Evolutionary conservation across 2,797 vertebrate genomes (phyloP), one percentile per base, ranked within the genome.

Genomic region (Mareca strepera): DNA sequence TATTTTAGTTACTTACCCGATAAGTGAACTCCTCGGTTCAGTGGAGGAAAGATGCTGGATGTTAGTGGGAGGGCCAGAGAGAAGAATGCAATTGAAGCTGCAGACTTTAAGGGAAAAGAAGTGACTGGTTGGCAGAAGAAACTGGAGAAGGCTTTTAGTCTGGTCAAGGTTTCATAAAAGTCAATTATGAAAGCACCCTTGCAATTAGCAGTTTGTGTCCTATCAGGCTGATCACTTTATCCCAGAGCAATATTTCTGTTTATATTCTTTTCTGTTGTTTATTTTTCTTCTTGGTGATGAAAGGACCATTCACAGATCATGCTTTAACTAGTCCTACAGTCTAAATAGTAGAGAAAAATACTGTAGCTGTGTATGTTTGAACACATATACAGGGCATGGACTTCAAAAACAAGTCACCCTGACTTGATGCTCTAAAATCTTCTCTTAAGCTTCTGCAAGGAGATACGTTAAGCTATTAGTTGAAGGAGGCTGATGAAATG

Each of bases 11-110:
- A 59, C 59, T 58, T 87, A 66, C 31, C 21, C 17, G 2, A 1
- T 75, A 80, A 73, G 11, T 50, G 69, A 79, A 44, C 60, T 39
- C 31, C 41, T 90, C 0, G 0, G 14, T 50, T 58, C 41, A 87
- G 28, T 55, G 41, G 41, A 89, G 23, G 31, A 83, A 83, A 76
- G 44, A 82, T 72, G 52, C 62, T 58, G 18, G n/a, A 64, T 89
- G 31, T 59, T 92, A 72, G 58, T 87, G 39, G 33, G 37, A 84
- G 14, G 58, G 68, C 48, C 58, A 64, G 75, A 53, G 56, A 72
- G 37, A 82, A 95, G 43, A 52, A 96, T 26, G 39, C 46, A 82
- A 33, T 52, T 94, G 39, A 88, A 70, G 44, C 70, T 92, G 64
- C 22, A 63, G 35, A 74, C 31, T 53, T 75, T 73, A 43, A 89